Evolutionary conservation across 2,888 invertebrate genomes (phyloP).

Genomic region (Campoplex nolae): DNA sequence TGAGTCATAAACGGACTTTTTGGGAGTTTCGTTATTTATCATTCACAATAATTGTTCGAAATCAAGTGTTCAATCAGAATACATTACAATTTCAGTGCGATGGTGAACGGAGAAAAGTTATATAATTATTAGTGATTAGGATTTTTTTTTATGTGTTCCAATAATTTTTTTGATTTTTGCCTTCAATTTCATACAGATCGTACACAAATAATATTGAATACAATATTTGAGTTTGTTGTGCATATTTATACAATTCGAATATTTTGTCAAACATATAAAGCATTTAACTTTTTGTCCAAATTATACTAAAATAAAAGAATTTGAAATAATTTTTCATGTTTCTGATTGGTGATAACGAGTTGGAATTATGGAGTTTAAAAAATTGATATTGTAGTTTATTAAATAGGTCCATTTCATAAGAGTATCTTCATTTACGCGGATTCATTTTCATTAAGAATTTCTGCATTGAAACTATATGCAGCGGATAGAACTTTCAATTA

Average conservation of each 20-base stretch:
- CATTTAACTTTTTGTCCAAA: too few relatives aligned
- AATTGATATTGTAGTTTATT: not conserved
- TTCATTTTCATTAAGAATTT: not conserved
- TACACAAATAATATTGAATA: not conserved
- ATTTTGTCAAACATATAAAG: not conserved
- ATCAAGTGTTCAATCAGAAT: too few relatives aligned
- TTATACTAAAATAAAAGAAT: too few relatives aligned
- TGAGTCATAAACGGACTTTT: too few relatives aligned
- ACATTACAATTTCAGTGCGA: too few relatives aligned
- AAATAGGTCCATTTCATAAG: not conserved
- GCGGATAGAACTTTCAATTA: slow-evolving; percentile 8
- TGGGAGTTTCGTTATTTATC: too few relatives aligned
- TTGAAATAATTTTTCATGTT: not conserved
- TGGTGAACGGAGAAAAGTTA: too few relatives aligned
- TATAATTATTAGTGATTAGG: too few relatives aligned
- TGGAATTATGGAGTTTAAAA: not conserved
- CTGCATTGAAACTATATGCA: not conserved
- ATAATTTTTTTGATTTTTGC: not conserved
- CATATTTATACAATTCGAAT: too few relatives aligned
- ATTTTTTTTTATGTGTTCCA: too few relatives aligned
- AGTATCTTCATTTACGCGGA: not conserved
- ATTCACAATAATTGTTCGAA: too few relatives aligned
- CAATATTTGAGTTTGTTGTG: not conserved
- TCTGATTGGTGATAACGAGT: not conserved
- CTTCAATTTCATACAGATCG: not conserved